Evolutionary conservation across 1,140 invertebrate genomes (phyloP).

Genomic region (Zaprionus gabonicus): DNA sequence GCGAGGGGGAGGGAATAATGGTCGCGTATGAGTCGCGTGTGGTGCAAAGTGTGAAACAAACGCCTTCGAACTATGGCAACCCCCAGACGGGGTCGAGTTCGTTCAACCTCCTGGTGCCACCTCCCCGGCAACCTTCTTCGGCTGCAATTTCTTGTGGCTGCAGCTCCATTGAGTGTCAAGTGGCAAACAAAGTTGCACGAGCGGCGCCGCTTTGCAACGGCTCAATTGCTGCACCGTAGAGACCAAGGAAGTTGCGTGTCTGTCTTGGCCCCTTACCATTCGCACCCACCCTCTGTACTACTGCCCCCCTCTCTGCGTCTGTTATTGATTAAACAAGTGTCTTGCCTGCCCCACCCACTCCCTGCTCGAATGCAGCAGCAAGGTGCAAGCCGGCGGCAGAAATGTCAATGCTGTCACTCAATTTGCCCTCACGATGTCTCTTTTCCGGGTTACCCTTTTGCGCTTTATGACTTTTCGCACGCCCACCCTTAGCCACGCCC

Average conservation of each 20-base stretch:
- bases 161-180: conserved; percentile 31
- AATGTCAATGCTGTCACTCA: conserved; percentile 53
- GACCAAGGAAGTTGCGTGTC: conserved; percentile 52
- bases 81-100: conserved; percentile 11
- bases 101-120: conserved; percentile 22
- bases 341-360: conserved; percentile 18
- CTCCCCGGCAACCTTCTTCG: background rate
- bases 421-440: conserved; percentile 38
- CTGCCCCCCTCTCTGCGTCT: conserved; percentile 9
- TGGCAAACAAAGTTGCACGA: conserved; percentile 24
- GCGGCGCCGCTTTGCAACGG: conserved; percentile 12
- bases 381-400: conserved; percentile 49
- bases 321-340: conserved; percentile 77
- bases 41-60: conserved; percentile 9
- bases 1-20: too few relatives aligned
- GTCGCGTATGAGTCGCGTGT: background rate
- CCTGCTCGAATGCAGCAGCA: conserved; percentile 9
- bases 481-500: conserved; percentile 27
- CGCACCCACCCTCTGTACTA: too few relatives aligned
- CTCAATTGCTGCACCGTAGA: conserved; percentile 29
- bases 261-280: background rate
- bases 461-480: conserved; percentile 77
- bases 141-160: background rate
- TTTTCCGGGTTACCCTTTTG: conserved; percentile 27
- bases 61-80: conserved; percentile 32